phyloP scores from a whole-genome alignment of 2,797 vertebrate species.

The Oryzias sinensis region DNA sequence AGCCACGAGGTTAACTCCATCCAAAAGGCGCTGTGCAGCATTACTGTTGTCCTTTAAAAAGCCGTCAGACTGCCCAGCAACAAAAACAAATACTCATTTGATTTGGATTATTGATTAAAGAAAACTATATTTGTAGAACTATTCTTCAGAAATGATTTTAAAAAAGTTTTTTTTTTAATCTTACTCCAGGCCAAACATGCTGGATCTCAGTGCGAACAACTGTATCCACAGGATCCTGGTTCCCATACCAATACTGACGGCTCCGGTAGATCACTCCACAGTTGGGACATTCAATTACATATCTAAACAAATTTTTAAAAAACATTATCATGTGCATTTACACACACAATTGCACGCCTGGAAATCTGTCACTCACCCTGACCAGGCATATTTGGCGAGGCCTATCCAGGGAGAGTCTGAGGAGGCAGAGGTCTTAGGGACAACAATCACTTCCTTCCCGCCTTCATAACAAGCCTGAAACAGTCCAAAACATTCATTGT shows the following conservation, averaged over 20 bases:
- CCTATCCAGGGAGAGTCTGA: constrained; percentile 98
- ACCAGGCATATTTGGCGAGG: constrained; percentile 98
- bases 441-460: constrained; percentile 93
- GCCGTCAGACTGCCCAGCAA: constrained; percentile 82
- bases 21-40: constrained; percentile 94
- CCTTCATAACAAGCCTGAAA: constrained; percentile 94
- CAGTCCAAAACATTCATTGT: too few relatives aligned
- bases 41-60: constrained; percentile 99
- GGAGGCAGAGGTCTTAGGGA: constrained; percentile 98
- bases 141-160: too few relatives aligned
- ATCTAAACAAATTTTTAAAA: constrained; percentile 36
- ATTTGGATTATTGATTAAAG: too few relatives aligned
- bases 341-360: neutral
- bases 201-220: constrained; percentile 98
- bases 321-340: too few relatives aligned
- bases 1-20: constrained; percentile 96
- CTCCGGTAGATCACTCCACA: constrained; percentile 83
- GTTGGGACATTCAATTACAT: constrained; percentile 74
- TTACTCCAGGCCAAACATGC: constrained; percentile 97
- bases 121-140: too few relatives aligned
- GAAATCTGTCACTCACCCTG: constrained; percentile 84
- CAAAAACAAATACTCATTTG: neutral
- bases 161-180: constrained; percentile 22
- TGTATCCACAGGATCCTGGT: constrained; percentile 90
- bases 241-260: constrained; percentile 76